These are phyloP conservation scores for Telmatochromis sp. DNA, from an alignment of 2,113 vertebrate species.

Conservation along the genomic window DNA sequence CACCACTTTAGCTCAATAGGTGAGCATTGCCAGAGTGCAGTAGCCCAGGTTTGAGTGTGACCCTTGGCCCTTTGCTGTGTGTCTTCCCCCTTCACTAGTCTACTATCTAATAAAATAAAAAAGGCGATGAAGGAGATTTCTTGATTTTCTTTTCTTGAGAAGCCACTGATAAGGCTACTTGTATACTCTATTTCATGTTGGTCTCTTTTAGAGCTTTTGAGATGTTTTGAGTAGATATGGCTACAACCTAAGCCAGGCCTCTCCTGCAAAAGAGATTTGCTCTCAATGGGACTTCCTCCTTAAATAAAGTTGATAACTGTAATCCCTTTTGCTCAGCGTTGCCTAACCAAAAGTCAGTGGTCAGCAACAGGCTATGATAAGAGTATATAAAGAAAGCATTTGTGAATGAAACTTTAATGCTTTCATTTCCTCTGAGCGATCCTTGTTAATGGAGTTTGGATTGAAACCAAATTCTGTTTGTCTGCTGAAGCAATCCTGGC, in stretches of 20 bases:
- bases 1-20: background rate
- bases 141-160: background rate
- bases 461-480: background rate
- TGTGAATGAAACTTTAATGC: background rate
- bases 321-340: background rate
- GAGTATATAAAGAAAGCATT: background rate
- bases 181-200: background rate
- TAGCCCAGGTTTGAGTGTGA: background rate
- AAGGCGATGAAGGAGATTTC: background rate
- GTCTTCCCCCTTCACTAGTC: too few relatives aligned
- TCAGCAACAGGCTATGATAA: background rate
- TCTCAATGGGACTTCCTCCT: rapidly evolving
- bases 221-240: background rate
- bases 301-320: background rate
- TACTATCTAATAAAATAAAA: background rate
- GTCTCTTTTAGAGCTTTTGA: background rate
- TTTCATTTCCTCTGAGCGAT: background rate
- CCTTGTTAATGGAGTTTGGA: background rate
- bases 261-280: background rate
- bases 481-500: background rate
- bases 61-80: background rate
- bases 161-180: rapidly evolving
- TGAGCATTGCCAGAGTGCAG: background rate
- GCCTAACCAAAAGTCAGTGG: background rate
- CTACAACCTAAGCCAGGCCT: background rate